A percentile compares a stretch with the other conserved stretches of the same genome.
These are phyloP conservation scores for Pammene fasciana DNA, from an alignment of 2,888 invertebrate species.

Conservation along the genomic window DNA sequence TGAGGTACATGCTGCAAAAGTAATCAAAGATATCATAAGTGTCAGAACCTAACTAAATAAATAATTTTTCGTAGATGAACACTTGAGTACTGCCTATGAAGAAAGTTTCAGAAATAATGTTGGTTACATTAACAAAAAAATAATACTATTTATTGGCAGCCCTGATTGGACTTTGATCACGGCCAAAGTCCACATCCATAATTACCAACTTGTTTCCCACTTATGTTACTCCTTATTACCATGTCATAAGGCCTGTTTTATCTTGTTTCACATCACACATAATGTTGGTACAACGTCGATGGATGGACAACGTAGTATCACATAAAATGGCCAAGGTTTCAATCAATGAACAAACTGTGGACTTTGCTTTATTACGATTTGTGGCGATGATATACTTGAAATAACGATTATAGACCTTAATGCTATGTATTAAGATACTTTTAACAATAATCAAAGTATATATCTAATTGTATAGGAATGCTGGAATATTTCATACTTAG, in stretches of 20 bases:
- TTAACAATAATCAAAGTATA: neutral
- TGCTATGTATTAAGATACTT: neutral
- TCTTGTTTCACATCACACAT: neutral
- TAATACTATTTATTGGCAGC: slow-evolving; percentile 42
- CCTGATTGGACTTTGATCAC: slow-evolving; percentile 53
- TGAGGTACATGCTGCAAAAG: too few relatives aligned
- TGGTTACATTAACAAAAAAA: neutral
- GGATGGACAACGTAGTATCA: slow-evolving; percentile 14
- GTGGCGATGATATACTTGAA: neutral
- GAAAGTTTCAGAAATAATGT: too few relatives aligned
- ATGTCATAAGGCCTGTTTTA: neutral
- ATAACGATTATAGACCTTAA: neutral
- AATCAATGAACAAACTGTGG: slow-evolving; percentile 27
- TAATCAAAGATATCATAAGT: too few relatives aligned
- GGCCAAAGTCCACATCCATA: slow-evolving; percentile 39
- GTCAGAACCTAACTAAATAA: too few relatives aligned
- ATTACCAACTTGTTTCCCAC: neutral
- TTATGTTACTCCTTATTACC: neutral
- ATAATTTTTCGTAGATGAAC: too few relatives aligned
- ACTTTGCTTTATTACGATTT: slow-evolving; percentile 26
- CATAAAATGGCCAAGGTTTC: slow-evolving; percentile 31
- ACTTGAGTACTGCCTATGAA: too few relatives aligned
- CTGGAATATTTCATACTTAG: neutral
- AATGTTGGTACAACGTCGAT: neutral
- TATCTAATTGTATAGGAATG: neutral